A percentile compares a stretch with the other conserved stretches of the same genome.
Evolutionary conservation across 1,140 invertebrate species (phyloP).

Genomic region (Magallana ariakensis): DNA sequence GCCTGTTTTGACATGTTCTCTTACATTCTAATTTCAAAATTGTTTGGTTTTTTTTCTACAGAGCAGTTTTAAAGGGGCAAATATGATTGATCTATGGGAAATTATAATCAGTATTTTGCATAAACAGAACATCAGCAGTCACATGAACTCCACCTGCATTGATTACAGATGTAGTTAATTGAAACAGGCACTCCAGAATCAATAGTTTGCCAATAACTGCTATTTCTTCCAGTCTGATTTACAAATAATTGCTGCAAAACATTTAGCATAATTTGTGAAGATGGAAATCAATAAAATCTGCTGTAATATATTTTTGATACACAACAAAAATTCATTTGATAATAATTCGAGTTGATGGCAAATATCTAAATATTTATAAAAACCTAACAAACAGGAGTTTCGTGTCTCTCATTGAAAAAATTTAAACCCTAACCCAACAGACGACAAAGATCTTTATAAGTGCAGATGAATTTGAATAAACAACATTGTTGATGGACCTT

Average conservation of each 20-base stretch:
- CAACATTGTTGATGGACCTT: not conserved
- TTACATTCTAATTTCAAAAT: not conserved
- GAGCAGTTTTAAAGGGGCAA: not conserved
- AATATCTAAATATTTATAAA: too few species aligned
- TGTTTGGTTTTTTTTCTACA: not conserved
- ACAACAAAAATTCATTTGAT: too few species aligned
- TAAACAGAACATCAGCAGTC: not conserved
- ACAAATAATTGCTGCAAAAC: not conserved
- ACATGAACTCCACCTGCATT: not conserved
- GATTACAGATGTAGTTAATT: constrained; percentile 14
- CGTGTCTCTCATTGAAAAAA: not conserved
- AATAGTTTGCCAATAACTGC: not conserved
- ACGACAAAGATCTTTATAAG: not conserved
- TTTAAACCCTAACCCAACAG: not conserved
- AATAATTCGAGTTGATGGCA: too few species aligned
- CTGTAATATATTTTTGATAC: not conserved
- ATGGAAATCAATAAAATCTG: not conserved
- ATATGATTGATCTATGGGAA: not conserved
- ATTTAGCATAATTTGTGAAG: constrained; percentile 5
- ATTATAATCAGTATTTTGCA: not conserved
- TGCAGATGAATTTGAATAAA: not conserved
- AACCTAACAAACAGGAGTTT: too few species aligned
- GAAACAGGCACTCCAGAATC: not conserved
- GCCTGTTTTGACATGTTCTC: not conserved
- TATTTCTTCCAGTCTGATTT: not conserved